These are phyloP conservation scores for Xestia c-nigrum DNA, from an alignment of 2,888 invertebrate species.

Conservation along the genomic window DNA sequence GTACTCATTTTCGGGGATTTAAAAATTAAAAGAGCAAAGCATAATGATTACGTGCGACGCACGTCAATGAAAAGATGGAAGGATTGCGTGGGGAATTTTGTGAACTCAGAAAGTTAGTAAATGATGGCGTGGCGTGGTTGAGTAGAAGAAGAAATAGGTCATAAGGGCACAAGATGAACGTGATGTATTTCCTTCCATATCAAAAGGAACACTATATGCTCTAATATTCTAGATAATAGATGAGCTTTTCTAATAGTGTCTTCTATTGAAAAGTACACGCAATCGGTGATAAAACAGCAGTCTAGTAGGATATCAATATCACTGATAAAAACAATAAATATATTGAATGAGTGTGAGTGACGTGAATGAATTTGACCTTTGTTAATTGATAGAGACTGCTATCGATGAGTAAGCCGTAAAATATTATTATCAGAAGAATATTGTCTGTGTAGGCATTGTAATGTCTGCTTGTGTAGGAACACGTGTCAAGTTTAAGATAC, in stretches of 20 bases:
- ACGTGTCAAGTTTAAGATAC: conserved; percentile 37
- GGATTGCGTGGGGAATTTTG: neutral
- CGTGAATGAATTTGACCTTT: conserved; percentile 63
- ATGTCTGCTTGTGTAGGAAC: neutral
- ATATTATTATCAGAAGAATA: conserved; percentile 26
- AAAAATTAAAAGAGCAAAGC: no score
- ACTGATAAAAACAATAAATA: conserved; percentile 40
- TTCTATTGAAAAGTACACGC: neutral
- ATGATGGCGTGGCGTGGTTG: neutral
- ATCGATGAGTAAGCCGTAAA: conserved; percentile 50
- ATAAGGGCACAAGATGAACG: neutral
- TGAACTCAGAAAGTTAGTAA: neutral
- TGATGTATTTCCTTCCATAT: neutral
- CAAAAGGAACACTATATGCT: conserved; percentile 4
- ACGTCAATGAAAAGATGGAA: neutral
- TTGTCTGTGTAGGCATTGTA: neutral
- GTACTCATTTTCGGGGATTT: no score
- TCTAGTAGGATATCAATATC: conserved; percentile 1
- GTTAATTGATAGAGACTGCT: conserved; percentile 53
- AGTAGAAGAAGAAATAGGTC: neutral
- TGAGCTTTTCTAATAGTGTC: conserved; percentile 12
- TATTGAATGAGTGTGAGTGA: conserved; percentile 49
- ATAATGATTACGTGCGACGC: neutral
- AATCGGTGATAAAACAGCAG: conserved; percentile 19
- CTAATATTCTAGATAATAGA: neutral